phyloP scores from a whole-genome alignment of 2,113 vertebrate species.

The Glareola pratincola region DNA sequence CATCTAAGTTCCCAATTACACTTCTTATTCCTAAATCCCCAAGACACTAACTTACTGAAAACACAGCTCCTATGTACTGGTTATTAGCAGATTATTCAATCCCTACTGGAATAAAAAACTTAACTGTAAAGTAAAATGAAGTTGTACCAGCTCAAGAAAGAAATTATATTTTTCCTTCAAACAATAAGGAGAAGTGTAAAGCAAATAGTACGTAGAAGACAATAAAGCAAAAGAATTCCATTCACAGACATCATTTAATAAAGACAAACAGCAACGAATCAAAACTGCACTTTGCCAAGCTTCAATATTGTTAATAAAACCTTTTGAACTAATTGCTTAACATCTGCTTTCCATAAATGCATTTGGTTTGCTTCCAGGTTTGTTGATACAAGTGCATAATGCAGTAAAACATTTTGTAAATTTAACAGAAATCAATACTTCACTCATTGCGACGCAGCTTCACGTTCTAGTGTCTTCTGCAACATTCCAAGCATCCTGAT shows the following conservation, averaged over 20 bases:
- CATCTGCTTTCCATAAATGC: neutral
- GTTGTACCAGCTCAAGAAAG: neutral
- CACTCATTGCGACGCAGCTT: accelerated
- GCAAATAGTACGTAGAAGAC: accelerated
- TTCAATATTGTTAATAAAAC: neutral
- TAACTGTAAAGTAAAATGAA: neutral
- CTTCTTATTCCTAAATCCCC: neutral
- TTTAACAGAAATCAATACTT: neutral
- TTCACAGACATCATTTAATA: neutral
- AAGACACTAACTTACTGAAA: neutral
- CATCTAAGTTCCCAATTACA: neutral
- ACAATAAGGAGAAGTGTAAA: accelerated
- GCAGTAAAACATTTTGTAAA: neutral
- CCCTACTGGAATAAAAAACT: neutral
- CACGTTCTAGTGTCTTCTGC: neutral
- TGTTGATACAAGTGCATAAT: neutral
- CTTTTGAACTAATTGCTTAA: neutral
- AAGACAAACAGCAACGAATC: neutral
- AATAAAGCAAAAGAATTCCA: neutral
- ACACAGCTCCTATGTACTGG: neutral
- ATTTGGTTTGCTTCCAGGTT: neutral
- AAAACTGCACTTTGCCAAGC: neutral
- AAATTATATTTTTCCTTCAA: neutral
- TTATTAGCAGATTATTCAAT: neutral
- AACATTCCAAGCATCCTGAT: neutral